Base-by-base conservation (phyloP, 2,113 vertebrate species). In the Coryphaenoides rupestris region DNA sequence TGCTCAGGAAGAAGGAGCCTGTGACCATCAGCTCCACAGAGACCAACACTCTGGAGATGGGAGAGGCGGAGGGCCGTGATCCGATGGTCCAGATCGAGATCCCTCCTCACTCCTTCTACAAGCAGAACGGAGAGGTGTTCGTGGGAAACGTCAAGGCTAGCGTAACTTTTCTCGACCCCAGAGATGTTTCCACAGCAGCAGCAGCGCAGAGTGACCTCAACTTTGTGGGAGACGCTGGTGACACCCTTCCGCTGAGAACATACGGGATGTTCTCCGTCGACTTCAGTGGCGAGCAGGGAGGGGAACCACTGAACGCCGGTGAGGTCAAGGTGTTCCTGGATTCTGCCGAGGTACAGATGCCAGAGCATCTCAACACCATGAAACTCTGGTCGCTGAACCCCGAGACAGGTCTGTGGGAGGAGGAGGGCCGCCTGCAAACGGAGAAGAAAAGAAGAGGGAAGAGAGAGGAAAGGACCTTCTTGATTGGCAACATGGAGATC, bases 231-330 rank as follows among this genome's bases (percentile, higher is more conserved):
- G 88, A 92, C 0, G 94, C 98, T 72, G 97, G 97, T 0, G 96
- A 99, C 0, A 87, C 92, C 5, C 80, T 98, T 19, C 96, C 97
- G 0, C 90, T 99, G 67, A 92, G 95, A 71, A 99, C 96, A 0
- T 99, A 99, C 0, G 97, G 97, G 57, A 99, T 99, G 97, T 99
- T 99, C 80, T 98, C 97, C 0, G 91, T 99, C 68, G 97, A 99
- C 75, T 99, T 99, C 73, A 92, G 87, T 0, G 86, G 92, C 0
- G 95, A 95, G 65, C 84, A 79, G 61, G 91, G 87, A 46, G 92
- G 87, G 0, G 94, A 98, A 69, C 79, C 93, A 1, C 91, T 99
- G 46, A 97, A 96, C 0, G 96, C 91, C 5, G 96, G 96, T 19
- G 86, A 93, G 3, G 97, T 99, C 49, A 96, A 95, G 65, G 94